A percentile compares a stretch with the other conserved stretches of the same genome.
These are phyloP conservation scores for Laothoe populi DNA, from an alignment of 2,888 invertebrate genomes.

Conservation along the genomic window DNA sequence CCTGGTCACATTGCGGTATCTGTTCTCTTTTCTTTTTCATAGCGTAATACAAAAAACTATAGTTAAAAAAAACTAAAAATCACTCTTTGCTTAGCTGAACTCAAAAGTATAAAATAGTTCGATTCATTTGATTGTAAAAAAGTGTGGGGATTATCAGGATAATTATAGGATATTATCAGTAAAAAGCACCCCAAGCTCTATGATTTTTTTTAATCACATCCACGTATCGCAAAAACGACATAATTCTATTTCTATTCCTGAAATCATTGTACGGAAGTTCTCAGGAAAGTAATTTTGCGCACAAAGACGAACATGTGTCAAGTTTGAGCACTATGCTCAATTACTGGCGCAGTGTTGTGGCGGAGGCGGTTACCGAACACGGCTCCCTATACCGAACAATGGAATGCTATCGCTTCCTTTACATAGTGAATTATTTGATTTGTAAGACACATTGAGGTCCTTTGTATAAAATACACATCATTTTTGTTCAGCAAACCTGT, in stretches of 20 bases:
- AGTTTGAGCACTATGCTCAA: constrained; percentile 46
- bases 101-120: too few relatives aligned
- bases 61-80: too few relatives aligned
- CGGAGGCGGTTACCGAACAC: constrained; percentile 38
- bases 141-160: too few relatives aligned
- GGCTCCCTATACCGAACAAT: constrained; percentile 35
- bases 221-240: too few relatives aligned
- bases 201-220: too few relatives aligned
- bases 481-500: background rate
- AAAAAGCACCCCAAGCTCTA: too few relatives aligned
- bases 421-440: constrained; percentile 30
- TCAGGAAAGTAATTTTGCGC: constrained; percentile 47
- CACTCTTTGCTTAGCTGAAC: too few relatives aligned
- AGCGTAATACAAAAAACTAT: too few relatives aligned
- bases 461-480: constrained; percentile 26
- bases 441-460: constrained; percentile 29
- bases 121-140: too few relatives aligned
- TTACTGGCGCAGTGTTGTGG: constrained; percentile 46
- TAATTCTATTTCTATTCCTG: background rate
- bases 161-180: too few relatives aligned
- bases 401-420: constrained; percentile 35
- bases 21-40: too few relatives aligned
- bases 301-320: constrained; percentile 45
- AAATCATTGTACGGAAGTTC: constrained; percentile 33
- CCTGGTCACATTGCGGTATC: too few relatives aligned